phyloP scores from a whole-genome alignment of 92 coral and sea anemone genomes.

The Metridium senile region DNA sequence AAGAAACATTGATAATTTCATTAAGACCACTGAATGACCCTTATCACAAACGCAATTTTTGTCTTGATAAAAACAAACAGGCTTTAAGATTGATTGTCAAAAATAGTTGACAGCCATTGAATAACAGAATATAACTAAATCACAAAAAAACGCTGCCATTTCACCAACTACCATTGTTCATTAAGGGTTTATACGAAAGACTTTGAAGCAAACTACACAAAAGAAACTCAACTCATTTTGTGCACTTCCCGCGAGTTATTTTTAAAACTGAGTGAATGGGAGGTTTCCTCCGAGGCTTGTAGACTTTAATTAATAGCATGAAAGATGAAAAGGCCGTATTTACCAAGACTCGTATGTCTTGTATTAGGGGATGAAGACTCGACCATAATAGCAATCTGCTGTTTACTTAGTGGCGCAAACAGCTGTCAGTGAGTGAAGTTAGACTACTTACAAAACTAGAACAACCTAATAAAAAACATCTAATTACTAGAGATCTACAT shows the following conservation, averaged over 20 bases:
- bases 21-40: constrained; percentile 21
- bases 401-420: constrained; percentile 8
- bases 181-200: too few relatives aligned
- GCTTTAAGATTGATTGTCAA: too few relatives aligned
- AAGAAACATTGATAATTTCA: constrained; percentile 7
- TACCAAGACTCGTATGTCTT: background rate
- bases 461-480: constrained; percentile 14
- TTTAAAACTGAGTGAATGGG: too few relatives aligned
- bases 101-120: too few relatives aligned
- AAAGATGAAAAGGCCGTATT: background rate
- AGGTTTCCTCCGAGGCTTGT: too few relatives aligned
- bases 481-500: background rate
- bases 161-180: too few relatives aligned
- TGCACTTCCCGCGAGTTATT: too few relatives aligned
- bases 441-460: background rate
- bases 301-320: background rate
- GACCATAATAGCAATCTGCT: background rate
- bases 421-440: constrained; percentile 10
- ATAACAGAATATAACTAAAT: too few relatives aligned
- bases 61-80: too few relatives aligned
- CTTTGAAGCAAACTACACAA: too few relatives aligned
- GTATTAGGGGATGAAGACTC: background rate
- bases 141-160: constrained; percentile 1
- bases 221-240: too few relatives aligned
- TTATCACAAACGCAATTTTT: too few relatives aligned